Evolutionary conservation across 2,797 vertebrate species (phyloP).

Genomic region (Microctenopoma lineatum): DNA sequence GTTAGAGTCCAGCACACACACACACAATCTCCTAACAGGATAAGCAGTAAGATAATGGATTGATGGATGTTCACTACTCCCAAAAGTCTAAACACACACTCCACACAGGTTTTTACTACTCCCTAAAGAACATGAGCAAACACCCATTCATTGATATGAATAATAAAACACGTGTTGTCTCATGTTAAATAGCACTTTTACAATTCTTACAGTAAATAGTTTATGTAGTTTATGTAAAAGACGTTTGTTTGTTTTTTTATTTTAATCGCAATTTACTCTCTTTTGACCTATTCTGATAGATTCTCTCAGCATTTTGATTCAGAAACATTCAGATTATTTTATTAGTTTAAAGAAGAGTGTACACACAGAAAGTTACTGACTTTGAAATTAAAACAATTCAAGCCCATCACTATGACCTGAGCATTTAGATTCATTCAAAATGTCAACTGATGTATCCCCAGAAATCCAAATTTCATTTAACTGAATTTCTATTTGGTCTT

Average conservation of each 20-base stretch:
- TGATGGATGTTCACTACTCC: conserved; percentile 2
- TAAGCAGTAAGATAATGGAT: too few species aligned
- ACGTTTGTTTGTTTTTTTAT: not conserved
- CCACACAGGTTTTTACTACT: conserved; percentile 26
- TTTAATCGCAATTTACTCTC: not conserved
- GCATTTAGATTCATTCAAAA: too few species aligned
- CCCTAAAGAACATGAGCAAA: conserved; percentile 26
- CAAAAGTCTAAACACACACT: conserved; percentile 33
- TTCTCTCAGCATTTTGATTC: not conserved
- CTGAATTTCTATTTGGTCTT: not conserved
- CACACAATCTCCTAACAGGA: too few species aligned
- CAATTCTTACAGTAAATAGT: not conserved
- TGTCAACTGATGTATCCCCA: not conserved
- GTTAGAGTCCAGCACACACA: too few species aligned
- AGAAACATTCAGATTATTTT: not conserved
- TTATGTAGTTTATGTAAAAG: not conserved
- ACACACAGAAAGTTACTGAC: not conserved
- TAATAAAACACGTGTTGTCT: not conserved
- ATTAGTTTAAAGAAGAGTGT: not conserved
- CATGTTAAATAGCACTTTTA: not conserved
- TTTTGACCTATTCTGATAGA: not conserved
- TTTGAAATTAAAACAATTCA: too few species aligned
- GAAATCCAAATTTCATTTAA: not conserved
- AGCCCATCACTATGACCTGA: too few species aligned
- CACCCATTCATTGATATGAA: not conserved